Percentiles rank a stretch among this genome's conserved stretches.
Evolutionary conservation across 2,888 invertebrate species (phyloP).

Genomic region (Sphecodes monilicornis): DNA sequence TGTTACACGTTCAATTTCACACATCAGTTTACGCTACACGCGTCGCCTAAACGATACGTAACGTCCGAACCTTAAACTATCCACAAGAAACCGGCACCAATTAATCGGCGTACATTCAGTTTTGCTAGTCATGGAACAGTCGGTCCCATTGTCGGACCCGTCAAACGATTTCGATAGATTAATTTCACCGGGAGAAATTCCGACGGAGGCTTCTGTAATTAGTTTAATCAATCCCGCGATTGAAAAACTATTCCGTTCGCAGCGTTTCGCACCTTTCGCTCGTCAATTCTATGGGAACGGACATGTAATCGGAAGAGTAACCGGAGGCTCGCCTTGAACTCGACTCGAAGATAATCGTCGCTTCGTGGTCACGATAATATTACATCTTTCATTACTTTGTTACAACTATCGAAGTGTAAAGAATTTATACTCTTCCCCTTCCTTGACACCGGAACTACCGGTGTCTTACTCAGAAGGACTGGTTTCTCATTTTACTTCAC

Average conservation of each 20-base stretch:
- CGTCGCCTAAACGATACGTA: background rate
- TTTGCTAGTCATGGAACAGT: background rate
- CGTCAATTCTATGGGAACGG: background rate
- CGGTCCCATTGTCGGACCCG: background rate
- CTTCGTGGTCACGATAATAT: conserved; percentile 43
- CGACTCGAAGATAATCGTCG: conserved; percentile 47
- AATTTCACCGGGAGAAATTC: conserved; percentile 1
- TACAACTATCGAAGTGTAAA: background rate
- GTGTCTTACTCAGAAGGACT: too few relatives aligned
- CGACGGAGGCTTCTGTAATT: background rate
- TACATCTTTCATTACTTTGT: conserved; percentile 1
- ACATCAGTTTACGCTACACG: background rate
- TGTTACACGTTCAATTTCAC: background rate
- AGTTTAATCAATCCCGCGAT: background rate
- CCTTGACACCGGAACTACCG: background rate
- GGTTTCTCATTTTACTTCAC: too few relatives aligned
- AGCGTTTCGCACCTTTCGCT: background rate
- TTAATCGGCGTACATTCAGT: background rate
- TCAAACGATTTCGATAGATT: conserved; percentile 1
- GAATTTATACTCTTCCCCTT: background rate
- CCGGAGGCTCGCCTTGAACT: conserved; percentile 67
- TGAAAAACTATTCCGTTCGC: background rate
- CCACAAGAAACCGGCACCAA: background rate
- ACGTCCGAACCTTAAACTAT: background rate
- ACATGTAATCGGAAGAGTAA: conserved; percentile 39